Base-by-base conservation (phyloP, 37 sponge, comb jelly and placozoan species). In the Crambe crambe region DNA sequence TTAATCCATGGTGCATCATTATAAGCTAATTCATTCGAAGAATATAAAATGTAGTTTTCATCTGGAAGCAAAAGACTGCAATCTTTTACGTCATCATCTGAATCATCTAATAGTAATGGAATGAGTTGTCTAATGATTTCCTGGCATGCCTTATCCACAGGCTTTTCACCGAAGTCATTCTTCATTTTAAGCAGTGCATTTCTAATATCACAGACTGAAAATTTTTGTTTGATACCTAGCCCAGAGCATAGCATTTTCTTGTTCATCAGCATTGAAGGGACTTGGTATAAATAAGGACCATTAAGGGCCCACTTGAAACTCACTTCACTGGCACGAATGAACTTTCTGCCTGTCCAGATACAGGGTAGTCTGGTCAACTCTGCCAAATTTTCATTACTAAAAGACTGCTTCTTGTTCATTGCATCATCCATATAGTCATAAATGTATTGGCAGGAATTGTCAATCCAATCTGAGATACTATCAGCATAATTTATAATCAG, bases 281-380 rank as follows among this genome's bases (percentile, higher is more conserved):
- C 51, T 37, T 61, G 39, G 63, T 51, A 80, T 23, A 89, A 51
- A 35, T 85, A 89, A 3, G 85, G 85, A 42, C 87, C 87, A 68
- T 80, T 40, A n/a, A n/a, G n/a, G n/a, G n/a, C n/a, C n/a, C n/a
- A n/a, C n/a, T n/a, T n/a, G n/a, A n/a, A n/a, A n/a, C n/a, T n/a
- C n/a, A n/a, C n/a, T n/a, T n/a, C n/a, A n/a, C n/a, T n/a, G n/a
- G n/a, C n/a, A n/a, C n/a, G n/a, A n/a, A n/a, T n/a, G n/a, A n/a
- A n/a, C n/a, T n/a, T n/a, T n/a, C n/a, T n/a, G n/a, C n/a, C n/a
- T n/a, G n/a, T n/a, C n/a, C n/a, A n/a, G n/a, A n/a, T n/a, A n/a
- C n/a, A n/a, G n/a, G n/a, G n/a, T n/a, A n/a, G n/a, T n/a, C n/a
- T n/a, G n/a, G n/a, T n/a, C n/a, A n/a, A n/a, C n/a, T n/a, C n/a